Evolutionary conservation across 2,113 vertebrate genomes (phyloP).

Genomic region (Muntiacus reevesi): DNA sequence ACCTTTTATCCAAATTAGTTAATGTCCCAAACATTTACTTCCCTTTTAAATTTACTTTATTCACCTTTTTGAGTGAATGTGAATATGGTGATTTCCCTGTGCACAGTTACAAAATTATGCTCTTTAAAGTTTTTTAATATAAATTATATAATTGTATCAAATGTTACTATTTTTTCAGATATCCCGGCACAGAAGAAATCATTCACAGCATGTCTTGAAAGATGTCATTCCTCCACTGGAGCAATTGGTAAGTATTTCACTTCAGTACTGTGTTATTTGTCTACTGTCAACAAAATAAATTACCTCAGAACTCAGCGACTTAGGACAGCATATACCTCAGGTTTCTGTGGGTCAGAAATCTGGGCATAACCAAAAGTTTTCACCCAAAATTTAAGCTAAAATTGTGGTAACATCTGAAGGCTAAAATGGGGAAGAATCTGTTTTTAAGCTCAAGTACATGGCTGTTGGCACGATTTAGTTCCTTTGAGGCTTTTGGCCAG

Average conservation of each 20-base stretch:
- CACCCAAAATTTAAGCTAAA: neutral
- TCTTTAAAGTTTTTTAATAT: neutral
- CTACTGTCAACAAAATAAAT: neutral
- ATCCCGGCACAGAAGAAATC: constrained; percentile 91
- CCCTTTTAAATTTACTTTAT: neutral
- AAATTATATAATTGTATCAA: neutral
- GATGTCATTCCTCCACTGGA: constrained; percentile 77
- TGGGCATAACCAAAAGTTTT: neutral
- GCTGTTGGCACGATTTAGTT: neutral
- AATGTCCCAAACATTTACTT: neutral
- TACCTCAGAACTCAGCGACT: neutral
- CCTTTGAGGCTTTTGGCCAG: neutral
- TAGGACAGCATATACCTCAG: neutral
- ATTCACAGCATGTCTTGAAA: constrained; percentile 89
- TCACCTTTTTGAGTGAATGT: neutral
- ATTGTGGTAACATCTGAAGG: neutral
- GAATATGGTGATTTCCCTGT: neutral
- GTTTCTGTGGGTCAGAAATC: neutral
- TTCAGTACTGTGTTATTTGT: neutral
- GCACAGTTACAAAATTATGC: neutral
- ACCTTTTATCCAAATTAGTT: constrained; percentile 3
- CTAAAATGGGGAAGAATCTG: neutral
- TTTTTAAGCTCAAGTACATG: neutral
- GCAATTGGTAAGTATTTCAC: constrained; percentile 77
- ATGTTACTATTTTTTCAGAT: constrained; percentile 79